A percentile compares a stretch with the other conserved stretches of the same genome.
Conservation (phyloP, 2,797 vertebrate species). For the Mustela erminea region DNA sequence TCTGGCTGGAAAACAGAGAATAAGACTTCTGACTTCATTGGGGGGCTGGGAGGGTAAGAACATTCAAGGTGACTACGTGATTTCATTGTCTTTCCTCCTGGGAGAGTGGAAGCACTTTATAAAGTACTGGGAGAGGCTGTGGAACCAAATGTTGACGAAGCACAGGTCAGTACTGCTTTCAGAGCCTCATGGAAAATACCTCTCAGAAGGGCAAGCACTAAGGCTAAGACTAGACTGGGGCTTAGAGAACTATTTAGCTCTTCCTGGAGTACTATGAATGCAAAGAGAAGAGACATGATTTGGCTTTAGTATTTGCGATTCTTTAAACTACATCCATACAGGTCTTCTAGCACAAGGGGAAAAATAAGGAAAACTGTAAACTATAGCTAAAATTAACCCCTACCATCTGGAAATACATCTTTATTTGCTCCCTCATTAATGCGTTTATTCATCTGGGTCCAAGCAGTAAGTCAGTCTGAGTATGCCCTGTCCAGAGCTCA, state of each 20-base stretch:
- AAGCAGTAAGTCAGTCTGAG: background rate
- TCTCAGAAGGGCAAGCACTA: background rate
- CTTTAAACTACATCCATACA: conserved; percentile 54
- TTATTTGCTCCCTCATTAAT: conserved; percentile 56
- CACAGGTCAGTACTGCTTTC: background rate
- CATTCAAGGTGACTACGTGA: background rate
- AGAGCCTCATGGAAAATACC: conserved; percentile 19
- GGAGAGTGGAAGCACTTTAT: background rate
- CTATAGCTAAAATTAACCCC: conserved; percentile 49
- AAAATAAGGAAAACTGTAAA: conserved; percentile 69
- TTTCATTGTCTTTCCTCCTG: conserved; percentile 24
- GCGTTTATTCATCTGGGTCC: conserved; percentile 43
- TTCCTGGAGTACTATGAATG: background rate
- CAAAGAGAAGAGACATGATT: conserved; percentile 34
- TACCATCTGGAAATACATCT: conserved; percentile 63
- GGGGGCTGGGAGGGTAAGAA: background rate
- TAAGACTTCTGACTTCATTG: conserved; percentile 34
- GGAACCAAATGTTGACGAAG: background rate
- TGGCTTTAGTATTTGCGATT: conserved; percentile 56
- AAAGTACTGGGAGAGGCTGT: background rate
- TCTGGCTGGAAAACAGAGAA: background rate
- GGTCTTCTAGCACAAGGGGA: conserved; percentile 55
- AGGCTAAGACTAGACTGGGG: background rate
- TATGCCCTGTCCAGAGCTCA: conserved; percentile 29
- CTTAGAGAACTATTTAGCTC: background rate